These are phyloP conservation scores for Cephalopterus ornatus DNA, from an alignment of 2,113 vertebrate genomes.

Conservation along the genomic window DNA sequence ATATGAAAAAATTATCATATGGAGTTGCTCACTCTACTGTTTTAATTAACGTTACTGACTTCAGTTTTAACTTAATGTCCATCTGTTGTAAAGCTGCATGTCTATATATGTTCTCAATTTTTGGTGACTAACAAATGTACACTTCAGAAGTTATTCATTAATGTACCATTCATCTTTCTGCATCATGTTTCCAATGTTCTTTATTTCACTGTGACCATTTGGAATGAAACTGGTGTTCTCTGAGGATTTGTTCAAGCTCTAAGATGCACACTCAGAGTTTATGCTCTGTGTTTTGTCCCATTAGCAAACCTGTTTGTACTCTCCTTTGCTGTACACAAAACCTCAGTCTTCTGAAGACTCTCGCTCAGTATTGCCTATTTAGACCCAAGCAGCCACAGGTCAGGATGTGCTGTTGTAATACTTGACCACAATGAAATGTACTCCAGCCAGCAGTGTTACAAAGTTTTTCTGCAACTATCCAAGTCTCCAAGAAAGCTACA, in stretches of 20 bases:
- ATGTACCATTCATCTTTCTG: background rate
- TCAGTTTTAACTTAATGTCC: slow-evolving; percentile 19
- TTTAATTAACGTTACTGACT: slow-evolving; percentile 48
- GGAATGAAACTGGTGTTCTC: background rate
- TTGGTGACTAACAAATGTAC: slow-evolving; percentile 38
- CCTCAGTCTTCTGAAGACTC: background rate
- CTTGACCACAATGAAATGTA: background rate
- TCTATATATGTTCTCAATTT: background rate
- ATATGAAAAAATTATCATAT: slow-evolving; percentile 28
- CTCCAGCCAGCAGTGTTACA: background rate
- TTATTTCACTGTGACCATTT: background rate
- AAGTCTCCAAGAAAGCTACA: slow-evolving; percentile 33
- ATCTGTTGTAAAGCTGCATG: slow-evolving; percentile 7
- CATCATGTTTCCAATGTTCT: background rate
- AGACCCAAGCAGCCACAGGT: background rate
- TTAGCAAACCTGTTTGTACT: background rate
- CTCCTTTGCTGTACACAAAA: background rate
- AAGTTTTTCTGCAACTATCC: slow-evolving; percentile 41
- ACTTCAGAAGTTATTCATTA: slow-evolving; percentile 19
- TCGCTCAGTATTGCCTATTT: background rate
- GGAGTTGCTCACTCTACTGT: slow-evolving; percentile 25
- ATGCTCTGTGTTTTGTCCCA: background rate
- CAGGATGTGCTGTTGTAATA: background rate
- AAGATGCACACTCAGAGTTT: background rate
- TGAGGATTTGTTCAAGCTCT: background rate